A percentile compares a stretch with the other conserved stretches of the same genome.
Conservation (phyloP, 2,888 invertebrate species). For the Cataglyphis altisquamis region DNA sequence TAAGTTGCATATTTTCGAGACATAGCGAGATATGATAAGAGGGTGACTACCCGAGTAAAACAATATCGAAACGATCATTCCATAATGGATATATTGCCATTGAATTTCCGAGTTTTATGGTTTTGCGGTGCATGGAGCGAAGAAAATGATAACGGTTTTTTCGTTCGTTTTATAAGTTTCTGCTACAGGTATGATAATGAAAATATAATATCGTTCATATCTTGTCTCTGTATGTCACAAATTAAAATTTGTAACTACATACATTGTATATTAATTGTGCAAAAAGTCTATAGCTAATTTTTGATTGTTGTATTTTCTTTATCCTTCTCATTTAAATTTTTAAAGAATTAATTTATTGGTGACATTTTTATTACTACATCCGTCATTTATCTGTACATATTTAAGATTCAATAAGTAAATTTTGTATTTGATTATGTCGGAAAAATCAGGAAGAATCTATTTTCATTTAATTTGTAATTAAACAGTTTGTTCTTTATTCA, state of each 20-base stretch:
- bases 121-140: conserved; percentile 63
- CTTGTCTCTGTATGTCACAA: background rate
- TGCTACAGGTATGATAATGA: conserved; percentile 49
- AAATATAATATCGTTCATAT: background rate
- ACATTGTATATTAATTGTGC: background rate
- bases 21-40: background rate
- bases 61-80: background rate
- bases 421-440: background rate
- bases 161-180: conserved; percentile 33
- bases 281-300: background rate
- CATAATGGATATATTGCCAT: conserved; percentile 59
- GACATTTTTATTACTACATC: background rate
- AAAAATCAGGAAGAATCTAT: background rate
- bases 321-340: background rate
- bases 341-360: conserved; percentile 1
- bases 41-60: background rate
- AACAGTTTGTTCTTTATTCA: background rate
- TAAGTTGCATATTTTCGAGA: conserved; percentile 20
- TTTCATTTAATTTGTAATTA: background rate
- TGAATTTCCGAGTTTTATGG: conserved; percentile 56
- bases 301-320: background rate
- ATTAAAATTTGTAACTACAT: background rate
- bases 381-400: background rate
- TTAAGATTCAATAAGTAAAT: background rate
- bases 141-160: background rate